phyloP scores from a whole-genome alignment of 1,140 invertebrate species.

The Aphelenchoides fujianensis region DNA sequence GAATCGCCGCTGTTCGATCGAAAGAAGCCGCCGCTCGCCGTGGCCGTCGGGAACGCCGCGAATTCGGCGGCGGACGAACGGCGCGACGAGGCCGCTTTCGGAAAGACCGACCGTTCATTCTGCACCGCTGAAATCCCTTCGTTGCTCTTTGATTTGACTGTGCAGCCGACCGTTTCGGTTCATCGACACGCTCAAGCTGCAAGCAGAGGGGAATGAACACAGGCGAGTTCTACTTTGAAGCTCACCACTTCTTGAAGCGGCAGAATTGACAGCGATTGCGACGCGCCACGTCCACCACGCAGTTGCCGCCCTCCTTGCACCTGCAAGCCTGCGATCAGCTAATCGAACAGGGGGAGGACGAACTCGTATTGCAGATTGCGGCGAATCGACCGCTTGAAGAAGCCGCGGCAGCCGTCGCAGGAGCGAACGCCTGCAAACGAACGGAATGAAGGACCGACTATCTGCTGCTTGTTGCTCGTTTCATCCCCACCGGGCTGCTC shows the following conservation, averaged over 20 bases:
- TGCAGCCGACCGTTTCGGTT: slow-evolving; percentile 81
- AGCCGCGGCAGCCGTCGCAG: slow-evolving; percentile 55
- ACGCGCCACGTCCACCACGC: slow-evolving; percentile 83
- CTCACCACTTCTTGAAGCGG: slow-evolving; percentile 86
- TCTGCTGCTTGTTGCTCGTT: too few relatives aligned
- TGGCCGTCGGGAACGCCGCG: background rate
- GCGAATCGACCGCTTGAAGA: slow-evolving; percentile 51
- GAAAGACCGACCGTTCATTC: slow-evolving; percentile 43
- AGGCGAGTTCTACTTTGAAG: too few relatives aligned
- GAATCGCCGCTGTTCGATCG: background rate
- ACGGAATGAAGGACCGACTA: too few relatives aligned
- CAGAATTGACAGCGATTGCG: slow-evolving; percentile 92
- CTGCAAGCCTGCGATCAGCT: slow-evolving; percentile 63
- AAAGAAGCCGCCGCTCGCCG: background rate
- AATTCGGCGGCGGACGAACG: background rate
- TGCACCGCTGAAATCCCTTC: slow-evolving; percentile 42
- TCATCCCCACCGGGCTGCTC: too few relatives aligned
- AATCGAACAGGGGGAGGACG: background rate
- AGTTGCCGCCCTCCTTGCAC: slow-evolving; percentile 85
- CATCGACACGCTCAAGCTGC: slow-evolving; percentile 86
- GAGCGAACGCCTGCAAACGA: too few relatives aligned
- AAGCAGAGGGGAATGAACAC: too few relatives aligned
- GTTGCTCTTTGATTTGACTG: background rate
- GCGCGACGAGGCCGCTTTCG: slow-evolving; percentile 4
- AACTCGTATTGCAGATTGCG: slow-evolving; percentile 40